These are phyloP conservation scores for Girardia tigrina DNA, from an alignment of 2,888 invertebrate genomes.

Conservation along the genomic window DNA sequence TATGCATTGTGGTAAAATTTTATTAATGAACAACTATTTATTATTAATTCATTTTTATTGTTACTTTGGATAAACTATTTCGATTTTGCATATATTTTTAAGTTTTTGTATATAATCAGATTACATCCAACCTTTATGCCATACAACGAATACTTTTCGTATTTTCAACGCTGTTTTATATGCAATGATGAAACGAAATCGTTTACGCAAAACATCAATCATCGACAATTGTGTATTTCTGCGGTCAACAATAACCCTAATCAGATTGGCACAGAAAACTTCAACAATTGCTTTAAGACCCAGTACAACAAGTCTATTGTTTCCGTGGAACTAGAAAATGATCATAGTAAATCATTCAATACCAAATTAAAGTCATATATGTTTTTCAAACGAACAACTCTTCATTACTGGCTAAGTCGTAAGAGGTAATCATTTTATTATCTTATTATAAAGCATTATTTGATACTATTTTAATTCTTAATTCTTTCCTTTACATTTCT, in stretches of 20 bases:
- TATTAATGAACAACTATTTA: no score
- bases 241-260: background rate
- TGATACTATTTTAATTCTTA: background rate
- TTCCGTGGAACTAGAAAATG: background rate
- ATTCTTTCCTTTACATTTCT: no score
- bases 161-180: background rate
- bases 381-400: background rate
- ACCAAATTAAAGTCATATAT: background rate
- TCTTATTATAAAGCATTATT: background rate
- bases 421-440: background rate
- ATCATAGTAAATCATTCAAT: background rate
- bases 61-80: no score
- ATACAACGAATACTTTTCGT: background rate
- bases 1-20: no score
- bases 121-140: background rate
- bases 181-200: conserved; percentile 12
- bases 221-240: background rate
- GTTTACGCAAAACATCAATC: background rate
- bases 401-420: conserved; percentile 13
- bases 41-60: no score
- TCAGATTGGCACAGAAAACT: background rate
- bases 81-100: no score
- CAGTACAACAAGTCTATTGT: background rate
- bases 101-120: no score
- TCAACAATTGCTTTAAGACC: background rate